A percentile compares a stretch with the other conserved stretches of the same genome.
phyloP scores from a whole-genome alignment of 2,888 invertebrate genomes.

The Drosophila barbarae region DNA sequence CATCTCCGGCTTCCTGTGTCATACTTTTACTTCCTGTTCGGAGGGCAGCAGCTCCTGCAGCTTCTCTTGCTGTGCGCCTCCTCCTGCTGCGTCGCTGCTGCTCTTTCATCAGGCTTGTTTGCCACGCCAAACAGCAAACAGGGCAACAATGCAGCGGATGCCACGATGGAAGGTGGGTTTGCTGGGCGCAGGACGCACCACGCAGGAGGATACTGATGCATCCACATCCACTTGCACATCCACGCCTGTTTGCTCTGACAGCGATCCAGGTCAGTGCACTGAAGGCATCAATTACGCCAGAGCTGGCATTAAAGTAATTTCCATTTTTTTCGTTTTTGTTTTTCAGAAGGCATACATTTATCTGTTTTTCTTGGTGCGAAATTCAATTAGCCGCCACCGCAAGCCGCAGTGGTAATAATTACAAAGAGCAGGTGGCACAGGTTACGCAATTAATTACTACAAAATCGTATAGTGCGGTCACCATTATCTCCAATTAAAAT shows the following conservation, averaged over 20 bases:
- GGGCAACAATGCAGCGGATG: conserved; percentile 38
- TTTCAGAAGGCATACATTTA: neutral
- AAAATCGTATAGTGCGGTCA: conserved; percentile 3
- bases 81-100: neutral
- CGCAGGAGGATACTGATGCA: conserved; percentile 11
- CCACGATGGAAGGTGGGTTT: conserved; percentile 17
- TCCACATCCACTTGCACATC: conserved; percentile 1
- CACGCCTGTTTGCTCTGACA: conserved; percentile 43
- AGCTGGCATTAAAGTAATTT: conserved; percentile 39
- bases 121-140: conserved; percentile 37
- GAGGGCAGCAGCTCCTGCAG: conserved; percentile 14
- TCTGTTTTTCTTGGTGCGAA: conserved; percentile 24
- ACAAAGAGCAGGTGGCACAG: conserved; percentile 23
- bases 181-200: neutral
- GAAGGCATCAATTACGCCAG: conserved; percentile 40
- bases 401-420: conserved; percentile 36
- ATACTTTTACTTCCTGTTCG: conserved; percentile 69
- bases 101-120: conserved; percentile 37
- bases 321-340: neutral
- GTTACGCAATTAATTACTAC: conserved; percentile 27
- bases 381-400: conserved; percentile 38
- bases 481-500: conserved; percentile 35
- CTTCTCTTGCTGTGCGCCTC: neutral
- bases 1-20: conserved; percentile 61
- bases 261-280: conserved; percentile 62